Conservation (phyloP, 2,888 invertebrate species). For the Corythucha ciliata region DNA sequence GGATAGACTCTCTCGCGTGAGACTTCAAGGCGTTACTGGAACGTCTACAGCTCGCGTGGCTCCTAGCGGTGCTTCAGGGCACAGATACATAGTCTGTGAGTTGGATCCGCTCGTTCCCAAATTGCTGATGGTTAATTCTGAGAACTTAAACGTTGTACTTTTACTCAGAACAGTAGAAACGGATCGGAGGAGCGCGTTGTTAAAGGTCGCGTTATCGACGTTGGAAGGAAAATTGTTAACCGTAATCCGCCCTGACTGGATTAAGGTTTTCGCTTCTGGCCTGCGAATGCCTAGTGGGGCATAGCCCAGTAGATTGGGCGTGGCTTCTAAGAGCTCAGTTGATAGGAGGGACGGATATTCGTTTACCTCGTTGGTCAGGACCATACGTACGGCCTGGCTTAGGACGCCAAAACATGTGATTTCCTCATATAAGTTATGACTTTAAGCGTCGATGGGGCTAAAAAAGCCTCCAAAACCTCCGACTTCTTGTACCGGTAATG, state of each 20-base stretch:
- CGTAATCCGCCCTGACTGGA: slow-evolving; percentile 3
- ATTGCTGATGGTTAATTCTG: slow-evolving; percentile 4
- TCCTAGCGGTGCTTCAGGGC: too few relatives aligned
- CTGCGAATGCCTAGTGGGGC: slow-evolving; percentile 3
- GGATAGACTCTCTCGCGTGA: too few relatives aligned
- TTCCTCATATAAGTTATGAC: slow-evolving; percentile 20
- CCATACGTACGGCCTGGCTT: slow-evolving; percentile 4
- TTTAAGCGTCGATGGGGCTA: neutral
- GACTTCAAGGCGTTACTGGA: too few relatives aligned
- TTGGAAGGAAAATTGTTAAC: slow-evolving; percentile 11
- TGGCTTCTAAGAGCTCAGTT: neutral
- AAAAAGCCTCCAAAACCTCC: slow-evolving; percentile 5
- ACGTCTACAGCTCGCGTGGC: too few relatives aligned
- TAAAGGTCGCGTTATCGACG: slow-evolving; percentile 4
- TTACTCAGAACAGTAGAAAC: too few relatives aligned
- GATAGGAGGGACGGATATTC: slow-evolving; percentile 9
- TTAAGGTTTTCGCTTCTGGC: slow-evolving; percentile 8
- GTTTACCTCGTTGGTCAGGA: slow-evolving; percentile 6
- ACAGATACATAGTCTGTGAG: slow-evolving; percentile 17
- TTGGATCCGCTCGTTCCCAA: slow-evolving; percentile 17
- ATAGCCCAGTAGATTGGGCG: slow-evolving; percentile 9
- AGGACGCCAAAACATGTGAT: slow-evolving; percentile 18
- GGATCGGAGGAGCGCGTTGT: too few relatives aligned
- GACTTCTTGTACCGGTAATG: neutral
- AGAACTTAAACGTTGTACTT: too few relatives aligned